These are phyloP conservation scores for Coluber constrictor DNA, from an alignment of 2,797 vertebrate genomes.

Conservation along the genomic window DNA sequence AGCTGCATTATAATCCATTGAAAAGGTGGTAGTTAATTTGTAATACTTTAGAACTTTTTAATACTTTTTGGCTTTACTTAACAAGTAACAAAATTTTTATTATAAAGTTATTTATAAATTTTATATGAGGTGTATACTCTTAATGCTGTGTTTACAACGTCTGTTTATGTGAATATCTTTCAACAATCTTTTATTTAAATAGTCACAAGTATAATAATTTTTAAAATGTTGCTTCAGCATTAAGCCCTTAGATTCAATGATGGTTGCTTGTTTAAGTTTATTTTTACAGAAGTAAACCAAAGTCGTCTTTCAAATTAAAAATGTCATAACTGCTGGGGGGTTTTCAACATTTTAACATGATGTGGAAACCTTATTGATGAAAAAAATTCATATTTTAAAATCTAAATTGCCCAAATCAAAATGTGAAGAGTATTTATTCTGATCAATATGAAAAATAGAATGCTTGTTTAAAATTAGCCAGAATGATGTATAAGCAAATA, in stretches of 20 bases:
- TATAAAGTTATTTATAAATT: neutral
- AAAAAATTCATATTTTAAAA: neutral
- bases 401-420: neutral
- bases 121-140: neutral
- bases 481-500: neutral
- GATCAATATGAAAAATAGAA: neutral
- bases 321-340: neutral
- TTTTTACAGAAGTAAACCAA: neutral
- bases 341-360: neutral
- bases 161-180: neutral
- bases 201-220: neutral
- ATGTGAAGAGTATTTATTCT: neutral
- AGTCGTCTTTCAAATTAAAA: neutral
- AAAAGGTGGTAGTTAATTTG: neutral
- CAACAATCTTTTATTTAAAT: neutral
- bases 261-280: neutral
- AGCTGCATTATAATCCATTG: neutral
- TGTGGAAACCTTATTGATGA: neutral
- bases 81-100: neutral
- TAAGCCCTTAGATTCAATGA: neutral
- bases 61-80: neutral
- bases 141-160: neutral
- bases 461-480: neutral
- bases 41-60: neutral
- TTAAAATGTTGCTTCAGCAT: neutral